Conservation (phyloP, 1,140 invertebrate genomes). For the Brachionus plicatilis region DNA sequence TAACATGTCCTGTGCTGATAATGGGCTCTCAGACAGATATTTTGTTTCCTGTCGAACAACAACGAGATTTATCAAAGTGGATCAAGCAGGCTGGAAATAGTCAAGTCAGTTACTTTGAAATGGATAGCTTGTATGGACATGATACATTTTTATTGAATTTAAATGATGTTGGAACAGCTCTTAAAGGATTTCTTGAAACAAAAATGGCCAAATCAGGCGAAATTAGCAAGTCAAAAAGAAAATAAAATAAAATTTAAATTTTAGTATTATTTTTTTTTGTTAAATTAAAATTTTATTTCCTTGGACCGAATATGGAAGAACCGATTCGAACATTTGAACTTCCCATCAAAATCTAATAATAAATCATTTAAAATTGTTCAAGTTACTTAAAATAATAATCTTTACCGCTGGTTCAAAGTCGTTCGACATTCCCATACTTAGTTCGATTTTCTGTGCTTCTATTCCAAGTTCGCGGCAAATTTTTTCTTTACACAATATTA, state of each 20-base stretch:
- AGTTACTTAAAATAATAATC: too few relatives aligned
- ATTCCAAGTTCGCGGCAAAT: conserved; percentile 67
- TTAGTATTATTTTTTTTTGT: neutral
- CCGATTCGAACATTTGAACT: conserved; percentile 83
- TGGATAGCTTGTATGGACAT: conserved; percentile 55
- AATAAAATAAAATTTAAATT: neutral
- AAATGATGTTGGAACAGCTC: conserved; percentile 53
- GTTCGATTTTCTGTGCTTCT: conserved; percentile 65
- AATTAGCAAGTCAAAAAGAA: neutral
- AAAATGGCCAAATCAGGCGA: neutral
- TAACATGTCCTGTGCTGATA: conserved; percentile 52
- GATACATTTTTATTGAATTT: conserved; percentile 56
- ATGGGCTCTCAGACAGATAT: conserved; percentile 55
- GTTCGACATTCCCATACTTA: conserved; percentile 97
- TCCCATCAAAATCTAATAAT: conserved; percentile 71
- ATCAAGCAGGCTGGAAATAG: conserved; percentile 51
- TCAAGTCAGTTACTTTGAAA: conserved; percentile 53
- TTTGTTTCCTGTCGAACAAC: conserved; percentile 54
- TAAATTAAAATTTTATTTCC: conserved; percentile 46
- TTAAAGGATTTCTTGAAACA: conserved; percentile 45
- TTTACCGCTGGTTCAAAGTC: conserved; percentile 90
- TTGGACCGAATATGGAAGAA: conserved; percentile 74
- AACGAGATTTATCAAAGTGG: conserved; percentile 47
- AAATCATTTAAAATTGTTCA: too few relatives aligned
- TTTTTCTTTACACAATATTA: conserved; percentile 67